phyloP scores from a whole-genome alignment of 2,797 vertebrate genomes.

The Sebastes kiyomatsui region DNA sequence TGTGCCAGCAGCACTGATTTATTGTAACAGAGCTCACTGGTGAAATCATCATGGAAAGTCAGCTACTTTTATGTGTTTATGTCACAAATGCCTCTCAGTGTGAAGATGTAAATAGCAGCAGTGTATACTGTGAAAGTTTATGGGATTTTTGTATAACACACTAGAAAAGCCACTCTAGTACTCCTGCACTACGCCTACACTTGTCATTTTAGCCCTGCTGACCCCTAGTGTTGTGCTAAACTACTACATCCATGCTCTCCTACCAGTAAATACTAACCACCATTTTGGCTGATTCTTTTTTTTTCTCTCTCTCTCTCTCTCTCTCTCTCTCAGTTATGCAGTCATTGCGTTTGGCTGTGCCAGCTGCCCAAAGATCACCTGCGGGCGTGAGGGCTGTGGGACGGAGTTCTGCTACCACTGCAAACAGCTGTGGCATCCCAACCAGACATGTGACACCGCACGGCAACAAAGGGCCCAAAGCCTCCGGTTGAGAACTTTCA shows the following conservation, averaged over 20 bases:
- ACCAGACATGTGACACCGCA: conserved; percentile 97
- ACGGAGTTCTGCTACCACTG: conserved; percentile 99
- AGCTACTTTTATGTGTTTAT: conserved; percentile 1
- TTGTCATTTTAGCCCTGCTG: conserved; percentile 4
- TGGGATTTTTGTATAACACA: not conserved
- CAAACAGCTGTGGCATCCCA: conserved; percentile 98
- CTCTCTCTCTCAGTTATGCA: conserved; percentile 84
- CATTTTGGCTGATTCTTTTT: not conserved
- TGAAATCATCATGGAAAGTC: conserved; percentile 5
- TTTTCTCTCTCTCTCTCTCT: conserved; percentile 10
- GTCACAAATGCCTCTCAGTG: not conserved
- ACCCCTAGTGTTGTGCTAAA: conserved; percentile 32
- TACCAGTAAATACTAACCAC: not conserved
- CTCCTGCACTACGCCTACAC: not conserved
- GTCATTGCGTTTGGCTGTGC: conserved; percentile 98
- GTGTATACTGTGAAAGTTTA: not conserved
- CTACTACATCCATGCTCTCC: not conserved
- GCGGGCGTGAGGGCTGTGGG: conserved; percentile 93
- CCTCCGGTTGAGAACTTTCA: conserved; percentile 90
- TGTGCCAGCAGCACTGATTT: not conserved
- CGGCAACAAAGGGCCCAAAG: conserved; percentile 94
- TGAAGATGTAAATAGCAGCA: not conserved
- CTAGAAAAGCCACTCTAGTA: not conserved
- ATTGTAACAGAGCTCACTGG: conserved; percentile 7
- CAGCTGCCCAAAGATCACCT: conserved; percentile 97